Conservation (phyloP, 2,888 invertebrate genomes). For the Acrobeloides nanus region DNA sequence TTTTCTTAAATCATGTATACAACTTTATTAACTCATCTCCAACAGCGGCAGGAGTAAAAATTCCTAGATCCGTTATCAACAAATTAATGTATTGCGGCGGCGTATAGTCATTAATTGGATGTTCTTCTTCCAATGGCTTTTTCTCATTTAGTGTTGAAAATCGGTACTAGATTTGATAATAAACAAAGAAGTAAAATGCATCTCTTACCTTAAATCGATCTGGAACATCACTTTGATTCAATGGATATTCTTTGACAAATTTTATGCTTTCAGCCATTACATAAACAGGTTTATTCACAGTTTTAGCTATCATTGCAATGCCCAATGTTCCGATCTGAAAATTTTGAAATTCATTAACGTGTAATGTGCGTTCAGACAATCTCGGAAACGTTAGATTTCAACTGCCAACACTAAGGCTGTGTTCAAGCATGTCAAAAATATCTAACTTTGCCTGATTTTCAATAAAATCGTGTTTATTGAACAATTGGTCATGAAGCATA, state of each 20-base stretch:
- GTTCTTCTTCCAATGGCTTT: constrained; percentile 19
- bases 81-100: constrained; percentile 85
- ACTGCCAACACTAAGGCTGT: too few species aligned
- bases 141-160: constrained; percentile 16
- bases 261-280: constrained; percentile 95
- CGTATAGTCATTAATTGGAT: constrained; percentile 73
- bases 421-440: too few species aligned
- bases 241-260: constrained; percentile 83
- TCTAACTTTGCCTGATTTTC: too few species aligned
- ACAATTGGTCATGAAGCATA: too few species aligned
- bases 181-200: neutral
- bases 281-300: constrained; percentile 84
- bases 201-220: constrained; percentile 71
- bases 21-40: constrained; percentile 93
- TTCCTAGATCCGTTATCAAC: constrained; percentile 88
- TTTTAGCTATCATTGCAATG: constrained; percentile 56
- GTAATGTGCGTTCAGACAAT: too few species aligned
- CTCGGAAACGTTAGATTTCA: too few species aligned
- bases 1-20: constrained; percentile 66
- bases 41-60: constrained; percentile 89
- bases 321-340: constrained; percentile 57
- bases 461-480: too few species aligned
- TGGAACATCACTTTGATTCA: constrained; percentile 76
- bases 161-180: constrained; percentile 16
- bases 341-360: too few species aligned